These are phyloP conservation scores for Sialis lutaria DNA, from an alignment of 2,888 invertebrate genomes.

Conservation along the genomic window DNA sequence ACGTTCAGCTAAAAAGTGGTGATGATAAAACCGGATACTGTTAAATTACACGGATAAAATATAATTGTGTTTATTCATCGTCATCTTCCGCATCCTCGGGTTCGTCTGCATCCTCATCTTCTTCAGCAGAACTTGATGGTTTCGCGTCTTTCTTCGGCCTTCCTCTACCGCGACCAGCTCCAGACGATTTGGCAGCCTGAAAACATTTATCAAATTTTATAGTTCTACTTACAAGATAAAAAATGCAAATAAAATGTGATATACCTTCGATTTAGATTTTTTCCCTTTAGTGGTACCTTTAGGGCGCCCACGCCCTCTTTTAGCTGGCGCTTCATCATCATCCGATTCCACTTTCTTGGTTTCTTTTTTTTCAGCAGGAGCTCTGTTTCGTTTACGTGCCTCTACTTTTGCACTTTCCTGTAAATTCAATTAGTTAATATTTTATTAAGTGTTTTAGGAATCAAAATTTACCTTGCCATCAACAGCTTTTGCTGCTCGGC, in stretches of 20 bases:
- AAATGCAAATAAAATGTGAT: background rate
- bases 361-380: conserved; percentile 3
- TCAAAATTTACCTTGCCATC: background rate
- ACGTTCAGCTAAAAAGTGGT: too few species aligned
- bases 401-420: background rate
- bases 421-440: too few species aligned
- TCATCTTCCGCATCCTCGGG: conserved; percentile 19
- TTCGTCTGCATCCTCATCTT: conserved; percentile 23
- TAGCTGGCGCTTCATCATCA: conserved; percentile 23
- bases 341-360: conserved; percentile 17
- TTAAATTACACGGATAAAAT: background rate
- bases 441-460: too few species aligned
- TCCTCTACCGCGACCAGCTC: conserved; percentile 23
- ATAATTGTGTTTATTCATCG: conserved; percentile 13
- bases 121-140: conserved; percentile 23
- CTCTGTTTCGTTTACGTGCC: conserved; percentile 6
- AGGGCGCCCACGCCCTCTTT: conserved; percentile 35
- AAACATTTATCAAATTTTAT: background rate
- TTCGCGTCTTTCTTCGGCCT: conserved; percentile 26
- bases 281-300: conserved; percentile 34
- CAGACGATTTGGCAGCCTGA: conserved; percentile 12
- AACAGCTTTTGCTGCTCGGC: conserved; percentile 11
- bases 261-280: conserved; percentile 25
- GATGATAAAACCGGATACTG: too few species aligned
- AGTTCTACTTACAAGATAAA: too few species aligned